Base-by-base conservation (phyloP, 2,888 invertebrate genomes). In the Resseliella maxima region DNA sequence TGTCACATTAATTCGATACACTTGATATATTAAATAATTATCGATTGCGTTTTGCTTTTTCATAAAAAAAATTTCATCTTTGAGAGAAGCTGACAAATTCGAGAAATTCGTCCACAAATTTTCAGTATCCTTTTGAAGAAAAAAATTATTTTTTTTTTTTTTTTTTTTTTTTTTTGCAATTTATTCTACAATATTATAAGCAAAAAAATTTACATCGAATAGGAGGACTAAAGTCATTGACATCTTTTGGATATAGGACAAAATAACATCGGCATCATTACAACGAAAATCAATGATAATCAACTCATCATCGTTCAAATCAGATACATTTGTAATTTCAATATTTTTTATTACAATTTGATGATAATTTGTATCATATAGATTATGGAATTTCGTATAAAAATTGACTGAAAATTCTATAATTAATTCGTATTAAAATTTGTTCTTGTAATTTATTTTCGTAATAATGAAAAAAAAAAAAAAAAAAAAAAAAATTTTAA, bases 1-100 rank as follows among this genome's bases (percentile, higher is more conserved):
- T 5, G 41, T 45, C 18, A 87, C 31, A 15, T 88, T 87, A 10
- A 64, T 86, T 86, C 87, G 88, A 86, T 89, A 89, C 72, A 88
- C 88, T 88, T 35, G 45, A 86, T 85, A 21, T 6, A 85, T 21
- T 0, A 27, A 0, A 15, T n/a, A 24, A 15, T 86, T 18, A 12
- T 46, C 21, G 8, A 31, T 12, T 31, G 31, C 2, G 15, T 72
- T 15, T 31, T 72, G 15, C 18, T 1, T 21, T 85, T 35, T 86
- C 36, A 86, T 86, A 35, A 87, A 88, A 88, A 87, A 89, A 8
- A 89, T 72, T 87, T 89, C 88, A 86, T 89, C 89, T 59, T 87
- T 87, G 0, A 88, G 87, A 31, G 88, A 87, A 85, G 89, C 87
- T 0, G n/a, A 72, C 50, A 83, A 15, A 81, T 86, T 46, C 8